Evolutionary conservation across 2,888 invertebrate genomes (phyloP).

Genomic region (Apamea sordens): DNA sequence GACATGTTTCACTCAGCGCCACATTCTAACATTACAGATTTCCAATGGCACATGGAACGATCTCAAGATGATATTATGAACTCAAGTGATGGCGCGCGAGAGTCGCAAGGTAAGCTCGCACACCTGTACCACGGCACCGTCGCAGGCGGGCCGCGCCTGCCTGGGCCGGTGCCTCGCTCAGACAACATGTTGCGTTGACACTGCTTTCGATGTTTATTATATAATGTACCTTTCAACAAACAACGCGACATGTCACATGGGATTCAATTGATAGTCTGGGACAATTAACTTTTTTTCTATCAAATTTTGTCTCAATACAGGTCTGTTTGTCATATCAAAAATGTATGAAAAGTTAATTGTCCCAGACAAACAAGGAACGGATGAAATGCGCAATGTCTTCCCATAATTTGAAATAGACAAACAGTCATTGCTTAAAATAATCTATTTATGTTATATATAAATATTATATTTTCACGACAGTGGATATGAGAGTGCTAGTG

Average conservation of each 20-base stretch:
- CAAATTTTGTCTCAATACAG: background rate
- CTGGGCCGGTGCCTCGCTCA: conserved; percentile 67
- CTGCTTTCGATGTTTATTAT: conserved; percentile 62
- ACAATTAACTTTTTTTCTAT: conserved; percentile 76
- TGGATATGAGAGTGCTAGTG: conserved; percentile 90
- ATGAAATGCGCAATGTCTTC: conserved; percentile 91
- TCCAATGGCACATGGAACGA: conserved; percentile 96
- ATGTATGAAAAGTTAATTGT: conserved; percentile 81
- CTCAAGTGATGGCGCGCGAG: conserved; percentile 96
- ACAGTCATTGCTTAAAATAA: conserved; percentile 89
- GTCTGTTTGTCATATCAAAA: conserved; percentile 11
- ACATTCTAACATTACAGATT: conserved; percentile 90
- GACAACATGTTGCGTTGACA: conserved; percentile 82
- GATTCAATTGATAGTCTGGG: conserved; percentile 83
- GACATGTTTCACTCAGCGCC: conserved; percentile 2
- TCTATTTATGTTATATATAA: conserved; percentile 85
- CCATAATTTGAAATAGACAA: conserved; percentile 89
- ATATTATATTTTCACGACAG: conserved; percentile 86
- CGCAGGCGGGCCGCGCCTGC: conserved; percentile 56
- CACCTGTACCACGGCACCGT: conserved; percentile 60
- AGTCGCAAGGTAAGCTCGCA: conserved; percentile 96
- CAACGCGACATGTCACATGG: conserved; percentile 84
- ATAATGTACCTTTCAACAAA: conserved; percentile 48
- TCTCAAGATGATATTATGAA: conserved; percentile 96
- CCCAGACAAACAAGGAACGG: conserved; percentile 88